A percentile compares a stretch with the other conserved stretches of the same genome.
phyloP scores from a whole-genome alignment of 2,888 invertebrate genomes.

The Zele albiditarsus region DNA sequence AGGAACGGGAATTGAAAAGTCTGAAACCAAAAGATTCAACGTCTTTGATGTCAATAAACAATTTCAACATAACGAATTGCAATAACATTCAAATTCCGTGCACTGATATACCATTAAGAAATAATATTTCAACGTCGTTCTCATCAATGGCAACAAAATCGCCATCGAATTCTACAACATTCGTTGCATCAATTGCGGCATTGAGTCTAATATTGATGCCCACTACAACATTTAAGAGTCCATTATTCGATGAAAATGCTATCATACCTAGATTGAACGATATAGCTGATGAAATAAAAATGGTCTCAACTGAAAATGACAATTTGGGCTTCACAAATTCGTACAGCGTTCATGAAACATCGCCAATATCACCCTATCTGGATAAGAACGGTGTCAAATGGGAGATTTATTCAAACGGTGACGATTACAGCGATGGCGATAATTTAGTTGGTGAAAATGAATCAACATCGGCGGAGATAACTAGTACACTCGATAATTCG shows the following conservation, averaged over 20 bases:
- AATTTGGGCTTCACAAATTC: constrained; percentile 26
- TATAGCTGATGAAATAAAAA: constrained; percentile 31
- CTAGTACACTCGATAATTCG: not conserved
- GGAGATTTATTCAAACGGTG: constrained; percentile 39
- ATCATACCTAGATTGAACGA: constrained; percentile 36
- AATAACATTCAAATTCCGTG: constrained; percentile 63
- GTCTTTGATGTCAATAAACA: constrained; percentile 39
- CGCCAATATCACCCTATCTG: not conserved
- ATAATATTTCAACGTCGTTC: not conserved
- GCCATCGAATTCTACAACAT: constrained; percentile 43
- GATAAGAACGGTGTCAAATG: constrained; percentile 37
- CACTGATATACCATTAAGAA: constrained; percentile 51
- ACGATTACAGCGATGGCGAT: constrained; percentile 44
- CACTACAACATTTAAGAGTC: constrained; percentile 47
- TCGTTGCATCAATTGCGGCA: constrained; percentile 67
- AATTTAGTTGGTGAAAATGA: constrained; percentile 14
- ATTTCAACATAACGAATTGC: constrained; percentile 50
- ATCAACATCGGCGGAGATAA: constrained; percentile 29
- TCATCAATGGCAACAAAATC: not conserved
- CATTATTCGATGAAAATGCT: constrained; percentile 18
- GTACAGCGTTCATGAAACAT: constrained; percentile 7
- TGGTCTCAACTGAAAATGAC: constrained; percentile 30
- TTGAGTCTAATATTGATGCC: constrained; percentile 70
- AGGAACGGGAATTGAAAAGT: constrained; percentile 75
- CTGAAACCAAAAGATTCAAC: constrained; percentile 74